A percentile compares a stretch with the other conserved stretches of the same genome.
These are phyloP conservation scores for Halcyon badia DNA, from an alignment of 2,797 vertebrate species.

Conservation along the genomic window DNA sequence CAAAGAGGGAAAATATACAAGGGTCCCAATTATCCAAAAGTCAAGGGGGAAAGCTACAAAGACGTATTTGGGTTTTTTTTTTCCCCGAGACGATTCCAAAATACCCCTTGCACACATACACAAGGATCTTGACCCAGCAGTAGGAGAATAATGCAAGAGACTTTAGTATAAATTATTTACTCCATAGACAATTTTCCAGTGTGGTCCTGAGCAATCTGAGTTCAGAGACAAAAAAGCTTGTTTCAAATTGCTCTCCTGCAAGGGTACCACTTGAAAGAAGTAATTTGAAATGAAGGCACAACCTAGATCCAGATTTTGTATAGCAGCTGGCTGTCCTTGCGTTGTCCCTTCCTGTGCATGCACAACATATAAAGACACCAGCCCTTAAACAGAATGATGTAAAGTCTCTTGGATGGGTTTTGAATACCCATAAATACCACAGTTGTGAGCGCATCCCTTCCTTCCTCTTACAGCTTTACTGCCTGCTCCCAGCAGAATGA, in stretches of 20 bases:
- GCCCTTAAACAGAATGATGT: background rate
- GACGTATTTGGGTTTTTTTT: background rate
- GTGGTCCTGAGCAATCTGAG: background rate
- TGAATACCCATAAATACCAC: background rate
- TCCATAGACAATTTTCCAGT: background rate
- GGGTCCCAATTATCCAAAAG: slow-evolving; percentile 10
- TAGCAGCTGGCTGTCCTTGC: background rate
- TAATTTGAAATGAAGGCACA: background rate
- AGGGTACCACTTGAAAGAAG: background rate
- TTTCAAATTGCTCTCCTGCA: background rate
- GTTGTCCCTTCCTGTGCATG: background rate
- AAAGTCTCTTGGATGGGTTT: background rate
- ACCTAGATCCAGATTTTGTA: background rate
- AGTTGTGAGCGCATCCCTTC: background rate
- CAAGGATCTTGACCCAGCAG: background rate
- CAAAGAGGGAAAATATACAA: background rate
- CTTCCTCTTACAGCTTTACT: background rate
- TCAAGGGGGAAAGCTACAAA: slow-evolving; percentile 6
- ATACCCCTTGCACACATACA: background rate
- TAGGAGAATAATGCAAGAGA: background rate
- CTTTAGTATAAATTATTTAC: background rate
- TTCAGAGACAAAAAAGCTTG: background rate
- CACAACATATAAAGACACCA: background rate
- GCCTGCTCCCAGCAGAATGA: background rate
- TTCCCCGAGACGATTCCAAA: background rate